Conservation (phyloP, 2,797 vertebrate species). For the Hafferia zeledoni region DNA sequence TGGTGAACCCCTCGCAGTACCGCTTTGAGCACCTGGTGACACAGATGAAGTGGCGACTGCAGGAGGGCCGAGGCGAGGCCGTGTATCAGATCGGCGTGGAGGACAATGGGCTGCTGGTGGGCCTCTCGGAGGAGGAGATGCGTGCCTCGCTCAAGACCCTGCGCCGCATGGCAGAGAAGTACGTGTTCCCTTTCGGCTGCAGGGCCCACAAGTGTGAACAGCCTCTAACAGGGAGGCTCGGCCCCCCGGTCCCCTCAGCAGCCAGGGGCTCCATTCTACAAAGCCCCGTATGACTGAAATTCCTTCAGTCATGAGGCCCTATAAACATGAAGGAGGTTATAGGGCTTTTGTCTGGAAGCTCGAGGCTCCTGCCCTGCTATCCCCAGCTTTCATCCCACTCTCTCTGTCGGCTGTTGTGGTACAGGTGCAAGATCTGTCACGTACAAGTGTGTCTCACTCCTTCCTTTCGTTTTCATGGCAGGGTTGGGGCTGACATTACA, state of each 20-base stretch:
- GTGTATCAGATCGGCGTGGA: constrained; percentile 98
- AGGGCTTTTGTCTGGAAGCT: neutral
- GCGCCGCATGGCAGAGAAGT: constrained; percentile 95
- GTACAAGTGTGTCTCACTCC: neutral
- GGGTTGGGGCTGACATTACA: constrained; percentile 94
- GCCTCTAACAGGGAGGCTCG: neutral
- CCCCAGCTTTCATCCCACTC: neutral
- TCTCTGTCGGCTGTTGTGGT: neutral
- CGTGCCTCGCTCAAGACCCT: constrained; percentile 92
- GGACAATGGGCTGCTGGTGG: constrained; percentile 95
- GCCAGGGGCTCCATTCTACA: neutral
- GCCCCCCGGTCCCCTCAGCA: neutral
- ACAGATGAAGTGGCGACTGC: constrained; percentile 98
- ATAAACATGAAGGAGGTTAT: neutral
- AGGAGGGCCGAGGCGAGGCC: constrained; percentile 95
- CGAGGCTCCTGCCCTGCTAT: neutral
- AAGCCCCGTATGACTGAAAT: neutral
- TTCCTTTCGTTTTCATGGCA: constrained; percentile 60
- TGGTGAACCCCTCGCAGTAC: constrained; percentile 94
- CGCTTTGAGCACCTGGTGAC: constrained; percentile 98
- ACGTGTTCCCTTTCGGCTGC: constrained; percentile 23
- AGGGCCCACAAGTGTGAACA: accelerated
- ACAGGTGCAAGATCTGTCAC: neutral
- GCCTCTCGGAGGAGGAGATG: constrained; percentile 94
- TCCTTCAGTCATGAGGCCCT: neutral